Base-by-base conservation (phyloP, 1,140 invertebrate genomes). In the Arctopsyche grandis region DNA sequence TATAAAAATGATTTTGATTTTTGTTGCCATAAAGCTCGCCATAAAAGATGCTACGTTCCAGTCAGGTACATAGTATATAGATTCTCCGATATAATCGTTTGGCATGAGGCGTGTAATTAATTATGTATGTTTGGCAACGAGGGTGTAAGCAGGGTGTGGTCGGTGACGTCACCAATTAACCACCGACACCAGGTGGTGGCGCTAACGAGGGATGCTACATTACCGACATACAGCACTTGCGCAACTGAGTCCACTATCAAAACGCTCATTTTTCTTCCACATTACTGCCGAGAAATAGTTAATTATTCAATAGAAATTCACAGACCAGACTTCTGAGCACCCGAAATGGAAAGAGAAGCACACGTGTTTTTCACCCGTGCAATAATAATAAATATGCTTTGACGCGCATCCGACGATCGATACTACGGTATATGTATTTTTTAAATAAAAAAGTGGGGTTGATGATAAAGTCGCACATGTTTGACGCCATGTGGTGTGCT, bases 141-240 rank as follows among this genome's bases (percentile, higher is more conserved):
- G 71, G 71, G 24, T 56, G 52, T 74, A 76, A 9, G 46, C 38
- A 63, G 74, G 29, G 74, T 76, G 74, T 63, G 74, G 74, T 48
- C 44, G 29, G 19, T 76, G 74, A 76, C 74, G 74, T 76, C 74
- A 76, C 52, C 74, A 76, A 76, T 76, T 76, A 76, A 76, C 74
- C 74, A 76, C 74, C 74, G 74, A 76, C 74, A 76, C 74, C 74
- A 76, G 74, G 74, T 76, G 74, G 74, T 76, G 21, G n/a, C 12
- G 12, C 74, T 76, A 76, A 76, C 74, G 29, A 76, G 74, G 74
- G 74, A 76, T 76, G 74, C 74, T 56, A 74, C 70, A 38, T 52
- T 74, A 56, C n/a, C 38, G 44, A 46, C 44, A 21, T 74, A 74
- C n/a, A 46, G 44, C 70, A 70, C n/a, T 44, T 7, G 12, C 26